Evolutionary conservation across 2,888 invertebrate genomes (phyloP).

Genomic region (Branchellion lobata): DNA sequence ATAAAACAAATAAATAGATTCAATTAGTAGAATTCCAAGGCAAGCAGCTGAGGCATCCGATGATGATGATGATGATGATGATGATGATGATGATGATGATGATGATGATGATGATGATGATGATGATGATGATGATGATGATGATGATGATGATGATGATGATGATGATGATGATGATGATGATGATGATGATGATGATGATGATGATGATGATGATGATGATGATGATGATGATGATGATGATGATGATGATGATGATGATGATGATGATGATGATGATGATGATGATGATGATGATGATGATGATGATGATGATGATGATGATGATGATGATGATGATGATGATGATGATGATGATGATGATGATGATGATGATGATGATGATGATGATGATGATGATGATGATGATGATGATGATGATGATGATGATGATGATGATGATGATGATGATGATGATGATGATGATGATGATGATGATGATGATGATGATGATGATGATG

Average conservation of each 20-base stretch:
- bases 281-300: neutral
- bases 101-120: constrained; percentile 1
- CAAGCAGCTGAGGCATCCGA: too few species aligned
- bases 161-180: constrained; percentile 1
- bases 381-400: constrained; percentile 33
- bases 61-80: neutral
- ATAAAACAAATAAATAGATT: too few species aligned
- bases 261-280: neutral
- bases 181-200: neutral
- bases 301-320: neutral
- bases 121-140: neutral
- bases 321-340: neutral
- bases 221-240: neutral
- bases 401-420: constrained; percentile 19
- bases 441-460: neutral
- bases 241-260: neutral
- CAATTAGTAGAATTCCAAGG: too few species aligned
- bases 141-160: neutral
- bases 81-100: neutral
- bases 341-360: constrained; percentile 4
- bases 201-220: neutral
- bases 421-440: constrained; percentile 14
- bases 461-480: constrained; percentile 27
- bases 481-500: constrained; percentile 39
- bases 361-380: constrained; percentile 24